phyloP scores from a whole-genome alignment of 2,797 vertebrate species.

The Mormyrops boulengeri region DNA sequence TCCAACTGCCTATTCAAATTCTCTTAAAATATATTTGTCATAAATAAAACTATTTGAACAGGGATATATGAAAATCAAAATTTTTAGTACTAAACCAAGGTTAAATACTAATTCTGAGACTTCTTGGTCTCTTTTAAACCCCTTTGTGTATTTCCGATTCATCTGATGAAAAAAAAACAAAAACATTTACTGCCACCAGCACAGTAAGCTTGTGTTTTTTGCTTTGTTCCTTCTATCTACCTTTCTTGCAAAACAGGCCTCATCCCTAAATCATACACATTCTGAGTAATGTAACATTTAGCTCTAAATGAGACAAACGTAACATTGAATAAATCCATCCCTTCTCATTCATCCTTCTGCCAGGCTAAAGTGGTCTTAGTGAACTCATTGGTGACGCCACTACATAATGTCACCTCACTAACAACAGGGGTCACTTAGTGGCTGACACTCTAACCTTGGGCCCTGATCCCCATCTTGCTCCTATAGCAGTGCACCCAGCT shows the following conservation, averaged over 20 bases:
- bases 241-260: constrained; percentile 43
- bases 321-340: constrained; percentile 64
- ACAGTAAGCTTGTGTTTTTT: neutral
- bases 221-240: constrained; percentile 59
- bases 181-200: neutral
- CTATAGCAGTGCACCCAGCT: constrained; percentile 79
- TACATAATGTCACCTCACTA: constrained; percentile 68
- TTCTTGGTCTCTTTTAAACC: neutral
- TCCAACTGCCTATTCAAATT: neutral
- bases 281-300: constrained; percentile 39
- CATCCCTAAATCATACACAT: constrained; percentile 45
- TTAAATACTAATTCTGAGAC: neutral
- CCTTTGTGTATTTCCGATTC: neutral
- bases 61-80: neutral
- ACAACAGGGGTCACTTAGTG: constrained; percentile 69
- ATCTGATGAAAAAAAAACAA: constrained; percentile 66
- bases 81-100: neutral
- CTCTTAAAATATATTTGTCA: neutral
- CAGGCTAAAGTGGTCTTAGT: constrained; percentile 52
- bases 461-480: constrained; percentile 65
- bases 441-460: constrained; percentile 77
- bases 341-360: constrained; percentile 59
- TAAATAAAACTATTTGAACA: neutral
- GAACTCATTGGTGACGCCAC: constrained; percentile 65
- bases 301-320: constrained; percentile 41